Conservation (phyloP, 2,888 invertebrate species). For the Laspeyria flexula region DNA sequence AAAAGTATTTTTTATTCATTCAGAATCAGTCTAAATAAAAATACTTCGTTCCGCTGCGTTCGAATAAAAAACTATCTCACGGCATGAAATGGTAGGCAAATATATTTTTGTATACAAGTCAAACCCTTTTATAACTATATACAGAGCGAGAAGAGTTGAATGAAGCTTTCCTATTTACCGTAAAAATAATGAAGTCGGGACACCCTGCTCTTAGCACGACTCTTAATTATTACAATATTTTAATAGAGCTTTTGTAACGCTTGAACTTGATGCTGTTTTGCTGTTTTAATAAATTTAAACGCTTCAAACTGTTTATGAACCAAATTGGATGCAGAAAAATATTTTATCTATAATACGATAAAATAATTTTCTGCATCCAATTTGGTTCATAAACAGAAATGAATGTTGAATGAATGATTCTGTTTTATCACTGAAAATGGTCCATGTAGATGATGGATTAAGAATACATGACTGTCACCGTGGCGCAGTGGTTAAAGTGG, state of each 20-base stretch:
- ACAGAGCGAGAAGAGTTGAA: conserved; percentile 25
- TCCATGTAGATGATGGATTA: too few relatives aligned
- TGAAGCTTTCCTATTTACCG: conserved; percentile 30
- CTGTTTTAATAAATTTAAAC: background rate
- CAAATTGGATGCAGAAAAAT: too few relatives aligned
- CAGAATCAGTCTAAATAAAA: background rate
- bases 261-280: background rate
- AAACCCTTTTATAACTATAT: conserved; percentile 32
- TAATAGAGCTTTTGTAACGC: conserved; percentile 16
- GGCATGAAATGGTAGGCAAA: conserved; percentile 33
- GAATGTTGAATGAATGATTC: too few relatives aligned
- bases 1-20: background rate
- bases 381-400: too few relatives aligned
- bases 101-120: conserved; percentile 39
- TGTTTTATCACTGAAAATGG: too few relatives aligned
- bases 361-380: too few relatives aligned
- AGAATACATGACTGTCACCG: too few relatives aligned
- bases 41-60: background rate
- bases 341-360: too few relatives aligned
- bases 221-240: conserved; percentile 38
- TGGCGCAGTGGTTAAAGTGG: too few relatives aligned
- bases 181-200: conserved; percentile 41
- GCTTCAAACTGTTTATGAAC: too few relatives aligned
- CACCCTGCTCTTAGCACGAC: conserved; percentile 16
- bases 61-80: conserved; percentile 12